Conservation (phyloP, 2,888 invertebrate genomes). For the Rotaria magnacalcarata region DNA sequence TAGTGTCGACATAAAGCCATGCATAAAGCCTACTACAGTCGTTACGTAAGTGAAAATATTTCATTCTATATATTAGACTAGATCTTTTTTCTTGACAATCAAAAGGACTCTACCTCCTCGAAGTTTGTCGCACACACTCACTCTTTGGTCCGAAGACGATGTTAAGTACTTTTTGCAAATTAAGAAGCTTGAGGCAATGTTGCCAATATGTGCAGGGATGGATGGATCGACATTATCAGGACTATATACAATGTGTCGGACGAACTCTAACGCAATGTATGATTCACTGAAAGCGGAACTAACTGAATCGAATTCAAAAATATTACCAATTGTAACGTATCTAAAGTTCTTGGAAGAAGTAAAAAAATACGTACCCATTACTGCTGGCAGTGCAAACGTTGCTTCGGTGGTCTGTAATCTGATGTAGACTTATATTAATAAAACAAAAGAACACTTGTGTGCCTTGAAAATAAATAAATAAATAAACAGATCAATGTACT, state of each 20-base stretch:
- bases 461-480: no score
- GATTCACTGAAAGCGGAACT: not conserved
- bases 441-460: no score
- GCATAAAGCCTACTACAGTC: not conserved
- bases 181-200: not conserved
- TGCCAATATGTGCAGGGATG: not conserved
- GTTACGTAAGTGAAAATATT: not conserved
- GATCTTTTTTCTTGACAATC: not conserved
- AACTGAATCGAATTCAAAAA: not conserved
- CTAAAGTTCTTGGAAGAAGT: not conserved
- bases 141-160: not conserved
- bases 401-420: not conserved
- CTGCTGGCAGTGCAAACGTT: not conserved
- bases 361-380: not conserved
- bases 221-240: not conserved
- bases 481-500: no score
- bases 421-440: not conserved
- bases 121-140: not conserved
- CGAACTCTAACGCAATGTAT: not conserved
- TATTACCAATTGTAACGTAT: not conserved
- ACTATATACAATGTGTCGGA: not conserved
- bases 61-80: not conserved
- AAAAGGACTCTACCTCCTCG: not conserved
- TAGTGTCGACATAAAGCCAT: not conserved
- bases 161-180: not conserved